Conservation (phyloP, 1,140 invertebrate species). For the Orius insidiosus region DNA sequence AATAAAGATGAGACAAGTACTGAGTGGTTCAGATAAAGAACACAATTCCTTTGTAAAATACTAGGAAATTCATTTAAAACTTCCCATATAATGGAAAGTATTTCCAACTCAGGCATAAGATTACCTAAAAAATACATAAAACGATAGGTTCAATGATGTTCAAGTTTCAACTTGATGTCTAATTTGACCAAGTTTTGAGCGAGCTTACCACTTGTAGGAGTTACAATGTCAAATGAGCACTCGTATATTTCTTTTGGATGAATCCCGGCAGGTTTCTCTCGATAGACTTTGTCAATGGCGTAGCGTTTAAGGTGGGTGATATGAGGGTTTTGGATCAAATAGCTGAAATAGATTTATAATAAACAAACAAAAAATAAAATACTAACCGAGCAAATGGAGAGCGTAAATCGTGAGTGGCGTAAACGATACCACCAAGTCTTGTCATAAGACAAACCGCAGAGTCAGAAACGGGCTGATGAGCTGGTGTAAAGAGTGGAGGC, state of each 20-base stretch:
- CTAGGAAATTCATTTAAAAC: slow-evolving; percentile 53
- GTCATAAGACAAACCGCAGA: slow-evolving; percentile 67
- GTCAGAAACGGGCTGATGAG: slow-evolving; percentile 37
- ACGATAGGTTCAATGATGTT: neutral
- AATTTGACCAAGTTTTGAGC: neutral
- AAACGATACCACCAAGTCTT: slow-evolving; percentile 28
- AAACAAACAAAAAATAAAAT: too few relatives aligned
- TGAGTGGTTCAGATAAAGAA: slow-evolving; percentile 68
- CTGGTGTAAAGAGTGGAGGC: slow-evolving; percentile 59
- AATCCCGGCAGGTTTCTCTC: slow-evolving; percentile 67
- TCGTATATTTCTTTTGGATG: slow-evolving; percentile 79
- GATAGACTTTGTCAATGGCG: slow-evolving; percentile 67
- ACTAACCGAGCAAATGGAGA: slow-evolving; percentile 59
- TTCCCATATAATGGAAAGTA: slow-evolving; percentile 60
- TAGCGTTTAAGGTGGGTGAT: slow-evolving; percentile 67
- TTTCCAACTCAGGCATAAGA: slow-evolving; percentile 66
- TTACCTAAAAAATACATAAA: slow-evolving; percentile 30
- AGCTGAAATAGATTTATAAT: slow-evolving; percentile 26
- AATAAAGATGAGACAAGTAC: slow-evolving; percentile 60
- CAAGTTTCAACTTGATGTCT: neutral
- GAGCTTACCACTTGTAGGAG: slow-evolving; percentile 38
- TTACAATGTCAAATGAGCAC: slow-evolving; percentile 87
- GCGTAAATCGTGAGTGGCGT: slow-evolving; percentile 28
- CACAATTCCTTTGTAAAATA: slow-evolving; percentile 46
- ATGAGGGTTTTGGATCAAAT: slow-evolving; percentile 55